Evolutionary conservation across 2,113 vertebrate species (phyloP).

Genomic region (Pomatostomus ruficeps): DNA sequence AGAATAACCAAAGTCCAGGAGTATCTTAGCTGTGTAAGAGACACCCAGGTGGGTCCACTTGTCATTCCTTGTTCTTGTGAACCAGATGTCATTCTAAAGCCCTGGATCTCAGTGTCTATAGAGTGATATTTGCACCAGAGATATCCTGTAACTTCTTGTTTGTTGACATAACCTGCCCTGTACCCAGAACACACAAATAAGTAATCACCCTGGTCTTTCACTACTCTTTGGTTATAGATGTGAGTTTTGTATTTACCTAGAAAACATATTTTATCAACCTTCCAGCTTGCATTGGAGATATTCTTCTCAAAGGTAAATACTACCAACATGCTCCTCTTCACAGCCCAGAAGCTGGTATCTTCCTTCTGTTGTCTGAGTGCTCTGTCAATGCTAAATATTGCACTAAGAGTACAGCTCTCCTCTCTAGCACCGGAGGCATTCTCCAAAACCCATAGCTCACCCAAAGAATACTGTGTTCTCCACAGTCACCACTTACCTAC

Average conservation of each 20-base stretch:
- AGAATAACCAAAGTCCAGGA: neutral
- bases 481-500: conserved; percentile 73
- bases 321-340: neutral
- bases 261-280: neutral
- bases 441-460: conserved; percentile 50
- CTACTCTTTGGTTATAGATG: neutral
- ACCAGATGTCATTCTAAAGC: neutral
- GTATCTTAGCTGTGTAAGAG: neutral
- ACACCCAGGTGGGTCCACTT: neutral
- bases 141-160: neutral
- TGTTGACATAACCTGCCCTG: neutral
- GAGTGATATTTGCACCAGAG: neutral
- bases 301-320: neutral
- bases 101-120: neutral
- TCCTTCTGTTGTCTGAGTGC: neutral
- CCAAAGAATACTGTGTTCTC: conserved; percentile 34
- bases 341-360: neutral
- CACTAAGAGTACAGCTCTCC: neutral
- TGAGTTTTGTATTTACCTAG: neutral
- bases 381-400: neutral
- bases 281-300: neutral
- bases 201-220: neutral
- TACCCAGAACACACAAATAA: neutral
- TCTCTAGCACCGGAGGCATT: neutral
- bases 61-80: neutral